Conservation (phyloP, 2,113 vertebrate species). For the Anhinga rufa region DNA sequence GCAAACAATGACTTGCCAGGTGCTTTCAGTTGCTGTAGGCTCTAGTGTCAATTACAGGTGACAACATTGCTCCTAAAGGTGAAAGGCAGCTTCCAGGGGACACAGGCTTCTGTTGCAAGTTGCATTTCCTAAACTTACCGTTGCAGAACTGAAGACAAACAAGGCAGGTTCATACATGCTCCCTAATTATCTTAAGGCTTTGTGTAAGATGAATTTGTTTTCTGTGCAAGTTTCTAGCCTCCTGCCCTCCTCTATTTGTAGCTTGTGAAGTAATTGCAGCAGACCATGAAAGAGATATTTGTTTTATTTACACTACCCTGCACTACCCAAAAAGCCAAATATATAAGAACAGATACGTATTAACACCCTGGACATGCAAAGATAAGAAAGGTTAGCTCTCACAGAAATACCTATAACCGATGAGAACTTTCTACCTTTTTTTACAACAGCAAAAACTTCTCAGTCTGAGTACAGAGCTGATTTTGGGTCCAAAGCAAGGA, state of each 20-base stretch:
- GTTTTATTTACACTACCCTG: neutral
- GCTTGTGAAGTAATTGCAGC: neutral
- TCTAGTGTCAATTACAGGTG: neutral
- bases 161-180: neutral
- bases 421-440: neutral
- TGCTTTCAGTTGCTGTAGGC: neutral
- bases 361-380: neutral
- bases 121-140: neutral
- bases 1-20: neutral
- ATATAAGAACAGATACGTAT: neutral
- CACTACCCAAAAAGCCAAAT: neutral
- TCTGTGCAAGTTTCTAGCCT: neutral
- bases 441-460: neutral
- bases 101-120: neutral
- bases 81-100: neutral
- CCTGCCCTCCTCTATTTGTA: neutral
- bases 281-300: neutral
- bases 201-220: neutral
- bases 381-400: neutral
- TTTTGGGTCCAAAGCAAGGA: neutral
- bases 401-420: neutral
- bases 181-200: neutral
- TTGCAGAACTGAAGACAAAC: neutral
- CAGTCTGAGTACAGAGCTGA: neutral
- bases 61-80: neutral